Evolutionary conservation across 1,140 invertebrate species (phyloP), one percentile per base, ranked within the genome.

Genomic region (Pogonomyrmex barbatus): DNA sequence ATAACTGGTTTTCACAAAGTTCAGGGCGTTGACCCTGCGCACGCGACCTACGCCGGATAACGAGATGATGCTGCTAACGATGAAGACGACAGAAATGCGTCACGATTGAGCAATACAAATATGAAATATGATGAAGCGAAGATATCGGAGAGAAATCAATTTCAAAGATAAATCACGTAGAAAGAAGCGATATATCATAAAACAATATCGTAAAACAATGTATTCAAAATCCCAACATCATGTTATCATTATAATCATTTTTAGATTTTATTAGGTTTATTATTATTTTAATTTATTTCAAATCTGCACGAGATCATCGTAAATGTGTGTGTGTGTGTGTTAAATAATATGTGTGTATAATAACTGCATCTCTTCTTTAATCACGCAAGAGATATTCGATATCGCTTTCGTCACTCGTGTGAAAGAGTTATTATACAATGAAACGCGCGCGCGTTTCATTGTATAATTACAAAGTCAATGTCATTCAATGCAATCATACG

Each of bases 1-100:
- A 91, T 91, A 91, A 91, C 91, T 91, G 91, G 91, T 91, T 91
- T 90, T 87, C 88, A 47, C 85, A 54, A 91, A 90, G 90, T 88
- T 63, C 87, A 91, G 91, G 91, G 63, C 91, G 71, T 91, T 90
- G 90, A 91, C 91, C 77, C 85, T 70, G 70, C 17, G 81, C 73
- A 63, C 81, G 50, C 86, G 87, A 86, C 79, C 87, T 88, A 85
- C 71, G 77, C 67, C 52, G 63, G 70, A 88, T 67, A 68, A 33
- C 73, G 50, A 63, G 52, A 24, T 58, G 62, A 63, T 75, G 54
- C 60, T 17, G 39, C 56, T 71, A 56, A 76, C 68, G 54, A 90
- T 62, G 62, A 85, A 90, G 86, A 84, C 75, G 36, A 68, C 89
- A 85, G 71, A 79, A 65, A 52, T 33, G 33, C 67, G 54, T 60